Percentiles rank a stretch among this genome's conserved stretches.
These are phyloP conservation scores for Pongo abelii DNA, from an alignment of 2,113 vertebrate species.

Conservation along the genomic window DNA sequence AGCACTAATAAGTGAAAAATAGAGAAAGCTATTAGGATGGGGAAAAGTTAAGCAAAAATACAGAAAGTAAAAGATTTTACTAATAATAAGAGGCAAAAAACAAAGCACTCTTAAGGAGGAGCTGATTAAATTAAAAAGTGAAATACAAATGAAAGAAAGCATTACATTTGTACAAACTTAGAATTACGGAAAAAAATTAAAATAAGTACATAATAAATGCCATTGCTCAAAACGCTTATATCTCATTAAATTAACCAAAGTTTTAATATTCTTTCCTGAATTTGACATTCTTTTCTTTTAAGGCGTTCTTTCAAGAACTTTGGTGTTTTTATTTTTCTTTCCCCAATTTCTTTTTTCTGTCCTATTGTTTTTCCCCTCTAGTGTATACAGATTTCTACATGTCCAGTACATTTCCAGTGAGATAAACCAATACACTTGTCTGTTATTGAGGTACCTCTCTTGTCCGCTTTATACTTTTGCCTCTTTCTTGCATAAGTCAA, in stretches of 20 bases:
- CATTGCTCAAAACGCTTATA: not conserved
- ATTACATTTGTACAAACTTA: not conserved
- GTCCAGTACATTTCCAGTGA: not conserved
- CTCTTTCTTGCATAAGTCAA: not conserved
- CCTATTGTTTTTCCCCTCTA: not conserved
- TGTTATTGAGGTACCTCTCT: not conserved
- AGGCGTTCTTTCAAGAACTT: conserved; percentile 22
- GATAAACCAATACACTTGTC: not conserved
- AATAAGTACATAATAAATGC: not conserved
- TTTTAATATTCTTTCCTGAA: conserved; percentile 19
- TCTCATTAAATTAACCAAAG: not conserved
- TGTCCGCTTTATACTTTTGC: not conserved
- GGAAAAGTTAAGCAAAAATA: not conserved
- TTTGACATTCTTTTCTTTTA: not conserved
- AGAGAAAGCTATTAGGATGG: not conserved
- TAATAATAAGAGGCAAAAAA: not conserved
- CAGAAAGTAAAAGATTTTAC: not conserved
- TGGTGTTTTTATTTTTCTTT: not conserved
- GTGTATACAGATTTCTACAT: not conserved
- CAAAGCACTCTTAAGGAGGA: not conserved
- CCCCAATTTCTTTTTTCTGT: not conserved
- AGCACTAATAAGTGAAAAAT: not conserved
- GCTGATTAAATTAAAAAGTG: conserved; percentile 7
- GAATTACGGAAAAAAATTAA: conserved; percentile 24
- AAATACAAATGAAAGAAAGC: not conserved